Base-by-base conservation (phyloP, 1,140 invertebrate species). In the Cyclargus thomasi region DNA sequence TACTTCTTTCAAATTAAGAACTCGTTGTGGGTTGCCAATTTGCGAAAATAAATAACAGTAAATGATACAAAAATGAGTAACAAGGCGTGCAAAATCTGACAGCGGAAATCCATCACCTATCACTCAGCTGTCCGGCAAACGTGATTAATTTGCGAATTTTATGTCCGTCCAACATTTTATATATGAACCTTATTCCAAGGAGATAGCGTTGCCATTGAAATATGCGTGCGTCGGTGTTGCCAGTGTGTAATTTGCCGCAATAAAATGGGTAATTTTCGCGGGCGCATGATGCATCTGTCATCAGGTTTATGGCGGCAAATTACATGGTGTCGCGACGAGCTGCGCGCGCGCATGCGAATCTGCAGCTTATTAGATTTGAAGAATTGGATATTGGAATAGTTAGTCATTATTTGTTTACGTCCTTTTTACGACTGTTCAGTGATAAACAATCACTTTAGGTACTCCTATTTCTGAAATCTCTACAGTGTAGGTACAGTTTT, bases 231-330 rank as follows among this genome's bases (percentile, higher is more conserved):
- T 67, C 36, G 35, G 55, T 59, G 65, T 62, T 62, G 65, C 36
- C 17, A 36, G 22, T 23, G 8, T 65, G 53, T 62, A 69, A 69
- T 69, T 64, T 69, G 55, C 29, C 53, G 63, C 35, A 55, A 35
- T 69, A 65, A 65, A 69, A 53, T 65, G 55, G 63, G 63, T 69
- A 69, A 69, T 69, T 66, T 69, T 65, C 68, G 68, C 68, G 68
- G 68, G 14, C 17, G 63, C 53, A n/a, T 59, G 55, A 36, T 64
- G 68, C 29, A 62, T 62, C 68, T 65, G 68, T 69, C 68, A 69
- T 69, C 68, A 65, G 63, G 53, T 69, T 69, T 69, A 69, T 69
- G 63, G 68, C 68, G 47, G 63, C 23, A 69, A 69, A 69, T 69
- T 69, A 69, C 59, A 69, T 29, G 63, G 55, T 39, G 55, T 59